Conservation (phyloP, 92 coral and sea anemone species). For the Paragorgia papillata region DNA sequence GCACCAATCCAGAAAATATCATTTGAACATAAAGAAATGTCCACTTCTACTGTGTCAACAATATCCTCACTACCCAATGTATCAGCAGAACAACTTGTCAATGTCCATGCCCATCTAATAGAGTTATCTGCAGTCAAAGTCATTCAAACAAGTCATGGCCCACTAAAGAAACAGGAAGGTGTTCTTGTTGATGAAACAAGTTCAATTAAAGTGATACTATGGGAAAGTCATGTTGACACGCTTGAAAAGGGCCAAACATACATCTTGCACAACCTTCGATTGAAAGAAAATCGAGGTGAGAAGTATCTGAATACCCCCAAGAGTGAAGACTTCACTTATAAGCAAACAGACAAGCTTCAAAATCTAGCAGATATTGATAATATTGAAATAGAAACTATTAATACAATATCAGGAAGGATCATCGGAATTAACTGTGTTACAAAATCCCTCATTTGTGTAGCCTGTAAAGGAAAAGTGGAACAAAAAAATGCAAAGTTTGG, state of each 20-base stretch:
- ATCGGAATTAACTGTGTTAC: conserved; percentile 38
- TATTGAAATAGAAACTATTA: too few relatives aligned
- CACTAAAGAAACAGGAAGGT: conserved; percentile 62
- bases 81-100: conserved; percentile 60
- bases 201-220: conserved; percentile 57
- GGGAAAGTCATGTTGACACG: conserved; percentile 55
- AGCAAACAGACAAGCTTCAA: conserved; percentile 27
- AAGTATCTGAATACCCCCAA: conserved; percentile 61
- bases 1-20: not conserved
- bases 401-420: conserved; percentile 44
- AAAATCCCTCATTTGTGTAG: too few relatives aligned
- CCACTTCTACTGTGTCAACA: conserved; percentile 44
- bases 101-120: conserved; percentile 44
- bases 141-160: conserved; percentile 37
- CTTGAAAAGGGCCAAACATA: conserved; percentile 50
- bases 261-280: conserved; percentile 54
- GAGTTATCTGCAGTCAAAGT: conserved; percentile 52
- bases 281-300: conserved; percentile 49
- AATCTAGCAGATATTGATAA: conserved; percentile 50
- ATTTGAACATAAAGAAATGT: not conserved
- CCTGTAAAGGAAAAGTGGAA: conserved; percentile 59
- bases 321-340: conserved; percentile 45
- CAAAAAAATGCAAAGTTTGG: conserved; percentile 51
- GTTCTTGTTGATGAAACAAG: conserved; percentile 62
- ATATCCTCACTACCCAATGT: conserved; percentile 65